Evolutionary conservation across 2,113 vertebrate genomes (phyloP).

Genomic region (Dasypus novemcinctus): DNA sequence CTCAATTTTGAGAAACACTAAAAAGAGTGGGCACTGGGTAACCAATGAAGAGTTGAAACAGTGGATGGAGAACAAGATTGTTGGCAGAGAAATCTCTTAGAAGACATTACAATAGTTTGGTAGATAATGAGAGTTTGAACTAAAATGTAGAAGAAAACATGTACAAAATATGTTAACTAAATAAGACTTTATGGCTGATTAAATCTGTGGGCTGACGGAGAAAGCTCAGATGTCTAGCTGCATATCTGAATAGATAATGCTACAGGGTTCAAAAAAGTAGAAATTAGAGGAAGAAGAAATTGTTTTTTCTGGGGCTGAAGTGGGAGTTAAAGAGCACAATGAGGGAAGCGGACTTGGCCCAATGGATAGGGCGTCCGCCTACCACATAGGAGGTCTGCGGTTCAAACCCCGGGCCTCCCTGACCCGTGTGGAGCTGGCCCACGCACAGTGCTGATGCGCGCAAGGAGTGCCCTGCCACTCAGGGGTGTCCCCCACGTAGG

Average conservation of each 20-base stretch:
- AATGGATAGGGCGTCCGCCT: too few species aligned
- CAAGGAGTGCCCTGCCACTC: too few species aligned
- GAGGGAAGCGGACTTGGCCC: too few species aligned
- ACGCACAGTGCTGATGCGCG: too few species aligned
- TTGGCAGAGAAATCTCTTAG: background rate
- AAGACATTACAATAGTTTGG: background rate
- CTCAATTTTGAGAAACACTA: background rate
- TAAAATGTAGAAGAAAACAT: background rate
- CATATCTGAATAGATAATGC: background rate
- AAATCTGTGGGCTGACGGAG: background rate
- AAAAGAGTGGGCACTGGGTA: background rate
- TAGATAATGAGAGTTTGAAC: background rate
- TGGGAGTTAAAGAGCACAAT: background rate
- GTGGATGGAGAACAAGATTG: background rate
- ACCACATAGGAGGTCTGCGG: too few species aligned
- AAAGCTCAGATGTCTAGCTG: background rate
- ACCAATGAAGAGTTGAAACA: background rate
- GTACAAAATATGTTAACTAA: background rate
- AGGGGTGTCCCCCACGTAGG: too few species aligned
- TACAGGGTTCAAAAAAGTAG: background rate
- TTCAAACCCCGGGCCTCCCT: too few species aligned
- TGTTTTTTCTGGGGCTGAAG: background rate
- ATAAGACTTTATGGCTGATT: background rate
- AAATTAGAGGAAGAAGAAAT: background rate
- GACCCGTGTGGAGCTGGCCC: too few species aligned